phyloP scores from a whole-genome alignment of 2,888 invertebrate genomes.

The Chironomus riparius region DNA sequence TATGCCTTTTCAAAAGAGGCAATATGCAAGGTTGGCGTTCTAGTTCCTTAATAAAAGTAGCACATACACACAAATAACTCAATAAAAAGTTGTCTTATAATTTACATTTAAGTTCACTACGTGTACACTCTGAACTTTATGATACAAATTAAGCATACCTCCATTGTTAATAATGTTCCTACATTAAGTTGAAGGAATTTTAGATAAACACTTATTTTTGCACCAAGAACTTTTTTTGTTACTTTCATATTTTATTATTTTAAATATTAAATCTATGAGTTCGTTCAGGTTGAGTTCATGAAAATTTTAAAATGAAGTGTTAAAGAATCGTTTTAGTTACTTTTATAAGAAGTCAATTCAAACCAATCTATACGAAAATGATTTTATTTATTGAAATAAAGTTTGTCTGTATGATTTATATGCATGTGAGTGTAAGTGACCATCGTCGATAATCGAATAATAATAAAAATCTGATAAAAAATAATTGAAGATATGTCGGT shows the following conservation, averaged over 20 bases:
- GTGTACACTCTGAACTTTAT: not conserved
- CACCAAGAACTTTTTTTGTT: not conserved
- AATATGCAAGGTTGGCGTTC: not conserved
- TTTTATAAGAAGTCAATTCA: no score
- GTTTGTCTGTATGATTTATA: not conserved
- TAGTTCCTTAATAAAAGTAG: no score
- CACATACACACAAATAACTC: not conserved
- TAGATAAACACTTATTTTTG: not conserved
- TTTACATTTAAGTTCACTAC: not conserved
- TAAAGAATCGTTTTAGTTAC: not conserved
- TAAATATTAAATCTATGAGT: no score
- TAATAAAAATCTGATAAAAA: not conserved
- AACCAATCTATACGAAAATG: no score
- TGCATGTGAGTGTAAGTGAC: not conserved
- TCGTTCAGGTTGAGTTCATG: not conserved
- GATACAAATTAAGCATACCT: not conserved
- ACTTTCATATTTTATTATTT: not conserved
- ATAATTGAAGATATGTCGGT: not conserved
- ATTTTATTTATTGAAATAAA: no score
- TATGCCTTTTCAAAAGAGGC: not conserved
- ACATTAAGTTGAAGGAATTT: not conserved
- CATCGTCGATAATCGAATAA: not conserved
- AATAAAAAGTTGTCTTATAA: not conserved
- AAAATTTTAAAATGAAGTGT: not conserved
- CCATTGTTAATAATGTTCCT: not conserved